These are phyloP conservation scores for Cichlasoma orientale DNA, from an alignment of 2,797 vertebrate species.

Conservation along the genomic window DNA sequence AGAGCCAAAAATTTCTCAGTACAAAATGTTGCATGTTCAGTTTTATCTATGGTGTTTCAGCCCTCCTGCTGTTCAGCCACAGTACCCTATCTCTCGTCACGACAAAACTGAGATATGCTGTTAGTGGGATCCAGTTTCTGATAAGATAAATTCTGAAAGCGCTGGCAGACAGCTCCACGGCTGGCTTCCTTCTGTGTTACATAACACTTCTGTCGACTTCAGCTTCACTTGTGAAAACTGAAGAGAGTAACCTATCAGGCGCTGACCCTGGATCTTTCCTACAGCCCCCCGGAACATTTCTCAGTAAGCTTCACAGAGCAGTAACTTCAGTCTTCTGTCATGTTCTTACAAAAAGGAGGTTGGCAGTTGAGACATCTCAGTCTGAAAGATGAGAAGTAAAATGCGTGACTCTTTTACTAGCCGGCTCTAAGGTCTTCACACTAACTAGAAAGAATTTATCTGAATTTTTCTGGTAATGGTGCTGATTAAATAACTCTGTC, in stretches of 20 bases:
- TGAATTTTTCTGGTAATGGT: background rate
- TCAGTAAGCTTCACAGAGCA: constrained; percentile 10
- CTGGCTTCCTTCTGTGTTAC: constrained; percentile 53
- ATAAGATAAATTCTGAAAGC: constrained; percentile 60
- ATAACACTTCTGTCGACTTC: constrained; percentile 46
- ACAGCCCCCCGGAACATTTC: constrained; percentile 15
- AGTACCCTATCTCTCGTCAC: constrained; percentile 4
- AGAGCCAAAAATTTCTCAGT: background rate
- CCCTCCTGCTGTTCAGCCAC: constrained; percentile 11
- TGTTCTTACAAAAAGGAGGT: constrained; percentile 4
- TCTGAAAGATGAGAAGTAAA: background rate
- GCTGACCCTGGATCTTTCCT: constrained; percentile 2
- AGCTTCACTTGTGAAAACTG: constrained; percentile 39
- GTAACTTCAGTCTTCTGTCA: constrained; percentile 12
- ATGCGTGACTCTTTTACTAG: background rate
- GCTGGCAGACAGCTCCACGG: constrained; percentile 12
- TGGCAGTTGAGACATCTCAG: background rate
- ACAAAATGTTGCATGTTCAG: background rate
- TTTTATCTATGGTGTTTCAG: background rate
- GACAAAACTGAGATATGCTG: constrained; percentile 53
- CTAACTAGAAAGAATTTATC: background rate
- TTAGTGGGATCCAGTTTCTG: constrained; percentile 33
- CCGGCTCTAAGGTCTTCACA: background rate
- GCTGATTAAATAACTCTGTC: background rate
- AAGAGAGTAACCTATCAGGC: constrained; percentile 14